Evolutionary conservation across 2,888 invertebrate genomes (phyloP).

Genomic region (Sycophila texana): DNA sequence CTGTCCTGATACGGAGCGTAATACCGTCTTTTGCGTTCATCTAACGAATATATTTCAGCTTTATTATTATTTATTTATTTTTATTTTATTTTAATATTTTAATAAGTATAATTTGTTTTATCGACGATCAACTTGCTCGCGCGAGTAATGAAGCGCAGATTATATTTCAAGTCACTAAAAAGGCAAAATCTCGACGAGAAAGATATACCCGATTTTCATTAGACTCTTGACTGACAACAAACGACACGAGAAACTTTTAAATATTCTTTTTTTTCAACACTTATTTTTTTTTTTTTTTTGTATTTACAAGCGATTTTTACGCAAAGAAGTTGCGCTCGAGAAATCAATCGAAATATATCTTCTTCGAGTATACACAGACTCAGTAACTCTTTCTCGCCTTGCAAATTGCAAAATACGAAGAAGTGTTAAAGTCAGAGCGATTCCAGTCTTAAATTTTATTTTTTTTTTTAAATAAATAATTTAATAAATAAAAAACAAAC

Average conservation of each 20-base stretch:
- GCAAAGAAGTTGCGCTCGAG: too few relatives aligned
- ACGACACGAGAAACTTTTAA: conserved; percentile 45
- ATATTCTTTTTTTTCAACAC: conserved; percentile 37
- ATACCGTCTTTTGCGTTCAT: conserved; percentile 25
- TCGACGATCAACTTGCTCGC: not conserved
- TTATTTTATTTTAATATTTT: not conserved
- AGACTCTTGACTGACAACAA: conserved; percentile 40
- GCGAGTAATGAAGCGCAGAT: not conserved
- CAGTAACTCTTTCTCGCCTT: too few relatives aligned
- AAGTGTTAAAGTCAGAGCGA: too few relatives aligned
- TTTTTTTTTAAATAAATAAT: not conserved
- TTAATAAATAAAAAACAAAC: not conserved
- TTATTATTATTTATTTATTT: conserved; percentile 11
- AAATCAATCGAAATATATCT: too few relatives aligned
- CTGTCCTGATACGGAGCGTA: conserved; percentile 47
- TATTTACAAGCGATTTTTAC: too few relatives aligned
- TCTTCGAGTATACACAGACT: too few relatives aligned
- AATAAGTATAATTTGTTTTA: not conserved
- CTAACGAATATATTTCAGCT: conserved; percentile 31
- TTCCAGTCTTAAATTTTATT: too few relatives aligned
- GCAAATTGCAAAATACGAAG: too few relatives aligned
- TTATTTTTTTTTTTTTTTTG: not conserved
- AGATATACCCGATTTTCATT: conserved; percentile 5
- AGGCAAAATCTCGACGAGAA: not conserved
- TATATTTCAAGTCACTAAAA: conserved; percentile 26